Percentiles rank a stretch among this genome's conserved stretches.
Conservation (phyloP, 2,888 invertebrate species). For the Ptilodon capucinus region DNA sequence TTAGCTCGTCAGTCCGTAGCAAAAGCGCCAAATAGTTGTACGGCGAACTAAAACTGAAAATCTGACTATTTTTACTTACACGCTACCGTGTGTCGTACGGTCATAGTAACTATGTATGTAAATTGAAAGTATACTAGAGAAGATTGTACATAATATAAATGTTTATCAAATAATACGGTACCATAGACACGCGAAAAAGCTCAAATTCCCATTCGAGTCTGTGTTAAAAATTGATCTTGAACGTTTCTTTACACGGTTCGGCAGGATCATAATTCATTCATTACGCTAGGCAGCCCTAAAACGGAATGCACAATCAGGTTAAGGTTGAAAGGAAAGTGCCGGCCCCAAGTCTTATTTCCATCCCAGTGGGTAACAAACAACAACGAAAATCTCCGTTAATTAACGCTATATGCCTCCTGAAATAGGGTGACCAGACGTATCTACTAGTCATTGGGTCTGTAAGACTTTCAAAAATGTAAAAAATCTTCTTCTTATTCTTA, state of each 20-base stretch:
- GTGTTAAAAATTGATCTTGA: constrained; percentile 24
- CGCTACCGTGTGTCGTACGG: no score
- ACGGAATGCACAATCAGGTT: constrained; percentile 35
- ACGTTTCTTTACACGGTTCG: constrained; percentile 6
- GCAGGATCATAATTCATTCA: constrained; percentile 29
- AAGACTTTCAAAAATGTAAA: no score
- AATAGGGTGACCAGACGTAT: background rate
- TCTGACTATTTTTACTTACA: no score
- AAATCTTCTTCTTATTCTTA: no score
- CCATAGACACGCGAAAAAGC: background rate
- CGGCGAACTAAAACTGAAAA: no score
- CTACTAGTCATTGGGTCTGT: no score
- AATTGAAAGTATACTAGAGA: no score
- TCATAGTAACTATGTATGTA: no score
- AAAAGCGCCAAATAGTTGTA: no score
- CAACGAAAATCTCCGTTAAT: constrained; percentile 36
- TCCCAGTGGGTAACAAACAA: constrained; percentile 24
- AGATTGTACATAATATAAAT: no score
- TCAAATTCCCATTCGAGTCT: background rate
- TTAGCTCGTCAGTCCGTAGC: no score
- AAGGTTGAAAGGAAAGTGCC: constrained; percentile 26
- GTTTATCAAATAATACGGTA: background rate
- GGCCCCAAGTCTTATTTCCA: constrained; percentile 26
- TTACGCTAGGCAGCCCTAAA: constrained; percentile 27
- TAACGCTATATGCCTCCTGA: constrained; percentile 24